A percentile compares a stretch with the other conserved stretches of the same genome.
Conservation (phyloP, 2,113 vertebrate species). For the Lynx canadensis region DNA sequence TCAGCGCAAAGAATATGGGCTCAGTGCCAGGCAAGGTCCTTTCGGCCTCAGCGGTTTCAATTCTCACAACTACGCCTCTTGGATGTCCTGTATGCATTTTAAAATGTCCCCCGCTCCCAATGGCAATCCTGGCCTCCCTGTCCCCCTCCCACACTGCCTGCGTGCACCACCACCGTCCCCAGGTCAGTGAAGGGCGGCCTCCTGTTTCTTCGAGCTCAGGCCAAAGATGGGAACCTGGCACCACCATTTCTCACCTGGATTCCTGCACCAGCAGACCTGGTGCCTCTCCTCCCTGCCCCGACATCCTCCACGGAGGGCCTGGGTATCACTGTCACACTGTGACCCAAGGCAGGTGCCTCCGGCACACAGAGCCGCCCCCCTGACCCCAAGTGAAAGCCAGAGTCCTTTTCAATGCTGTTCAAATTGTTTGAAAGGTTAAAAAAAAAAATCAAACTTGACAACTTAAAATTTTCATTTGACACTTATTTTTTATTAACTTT, state of each 20-base stretch:
- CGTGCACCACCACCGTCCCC: background rate
- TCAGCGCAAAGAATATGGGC: background rate
- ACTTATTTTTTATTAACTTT: background rate
- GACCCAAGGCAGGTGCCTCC: background rate
- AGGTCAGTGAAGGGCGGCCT: too few relatives aligned
- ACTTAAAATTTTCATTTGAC: background rate
- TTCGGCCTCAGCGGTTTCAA: background rate
- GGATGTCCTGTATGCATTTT: background rate
- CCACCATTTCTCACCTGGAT: background rate
- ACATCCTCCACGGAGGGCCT: background rate
- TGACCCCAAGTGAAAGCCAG: background rate
- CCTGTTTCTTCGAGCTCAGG: background rate
- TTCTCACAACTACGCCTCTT: background rate
- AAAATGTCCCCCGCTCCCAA: background rate
- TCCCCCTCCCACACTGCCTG: fast-evolving
- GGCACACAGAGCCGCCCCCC: background rate
- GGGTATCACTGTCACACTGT: background rate
- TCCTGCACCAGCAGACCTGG: background rate
- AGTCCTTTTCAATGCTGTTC: background rate
- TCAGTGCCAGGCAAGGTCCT: background rate
- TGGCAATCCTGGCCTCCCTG: background rate
- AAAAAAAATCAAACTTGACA: background rate
- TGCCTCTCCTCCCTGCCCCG: fast-evolving
- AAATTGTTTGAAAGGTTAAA: background rate
- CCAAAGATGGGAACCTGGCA: background rate